A percentile compares a stretch with the other conserved stretches of the same genome.
Conservation (phyloP, 2,113 vertebrate species). For the Pachycephala philippinensis region DNA sequence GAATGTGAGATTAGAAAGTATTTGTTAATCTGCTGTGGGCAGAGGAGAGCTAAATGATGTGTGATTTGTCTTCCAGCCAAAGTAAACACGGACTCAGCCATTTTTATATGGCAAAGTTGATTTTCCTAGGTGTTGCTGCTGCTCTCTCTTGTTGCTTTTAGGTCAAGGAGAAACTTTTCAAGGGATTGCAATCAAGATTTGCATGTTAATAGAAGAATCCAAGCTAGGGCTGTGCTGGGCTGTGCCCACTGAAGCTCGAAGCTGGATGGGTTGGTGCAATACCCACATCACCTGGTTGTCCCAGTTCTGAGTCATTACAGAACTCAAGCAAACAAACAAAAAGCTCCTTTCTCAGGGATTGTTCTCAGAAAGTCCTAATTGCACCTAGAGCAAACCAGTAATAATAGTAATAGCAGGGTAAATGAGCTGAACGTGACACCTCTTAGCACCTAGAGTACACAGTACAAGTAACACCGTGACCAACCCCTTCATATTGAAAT, state of each 20-base stretch:
- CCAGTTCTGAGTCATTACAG: neutral
- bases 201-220: accelerated
- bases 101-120: neutral
- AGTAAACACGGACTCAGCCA: neutral
- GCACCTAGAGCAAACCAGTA: neutral
- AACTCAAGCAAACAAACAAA: neutral
- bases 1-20: constrained; percentile 27
- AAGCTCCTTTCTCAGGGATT: neutral
- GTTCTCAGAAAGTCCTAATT: neutral
- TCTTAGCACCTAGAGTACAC: neutral
- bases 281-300: neutral
- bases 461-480: accelerated
- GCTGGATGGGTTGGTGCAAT: neutral
- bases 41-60: neutral
- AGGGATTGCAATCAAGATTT: neutral
- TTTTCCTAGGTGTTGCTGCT: constrained; percentile 31
- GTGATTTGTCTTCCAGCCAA: constrained; percentile 28
- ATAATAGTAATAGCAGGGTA: neutral
- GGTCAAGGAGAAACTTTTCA: neutral
- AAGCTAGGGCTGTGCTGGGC: neutral
- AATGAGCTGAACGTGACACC: neutral
- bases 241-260: neutral
- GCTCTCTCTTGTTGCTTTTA: neutral
- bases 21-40: constrained; percentile 8
- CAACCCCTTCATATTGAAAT: neutral